These are phyloP conservation scores for Pampusana beccarii DNA, from an alignment of 2,113 vertebrate genomes.

Conservation along the genomic window DNA sequence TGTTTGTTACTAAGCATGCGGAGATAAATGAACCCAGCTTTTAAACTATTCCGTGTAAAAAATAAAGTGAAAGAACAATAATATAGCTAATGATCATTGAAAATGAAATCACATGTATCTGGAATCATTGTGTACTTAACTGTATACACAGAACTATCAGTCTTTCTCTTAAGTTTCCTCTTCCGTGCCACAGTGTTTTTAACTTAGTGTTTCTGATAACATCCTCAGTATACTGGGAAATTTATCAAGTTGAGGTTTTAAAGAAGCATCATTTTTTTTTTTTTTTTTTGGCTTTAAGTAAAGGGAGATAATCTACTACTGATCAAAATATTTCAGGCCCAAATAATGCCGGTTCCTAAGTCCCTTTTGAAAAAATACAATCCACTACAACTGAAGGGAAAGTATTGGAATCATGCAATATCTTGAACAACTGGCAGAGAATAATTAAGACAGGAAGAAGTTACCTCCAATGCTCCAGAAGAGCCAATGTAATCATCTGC, in stretches of 20 bases:
- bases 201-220: not conserved
- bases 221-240: not conserved
- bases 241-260: not conserved
- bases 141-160: not conserved
- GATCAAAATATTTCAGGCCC: not conserved
- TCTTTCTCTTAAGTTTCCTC: not conserved
- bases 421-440: not conserved
- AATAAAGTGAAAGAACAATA: slow-evolving; percentile 3
- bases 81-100: not conserved
- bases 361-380: not conserved
- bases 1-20: not conserved
- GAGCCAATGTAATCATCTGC: not conserved
- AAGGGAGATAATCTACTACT: not conserved
- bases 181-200: not conserved
- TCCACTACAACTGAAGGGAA: not conserved
- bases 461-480: not conserved
- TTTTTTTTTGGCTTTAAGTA: not conserved
- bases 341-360: not conserved
- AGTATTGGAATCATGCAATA: not conserved
- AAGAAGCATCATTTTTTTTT: not conserved
- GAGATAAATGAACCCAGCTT: not conserved
- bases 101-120: slow-evolving; percentile 10
- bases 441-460: not conserved
- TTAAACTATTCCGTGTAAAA: not conserved
- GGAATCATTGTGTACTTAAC: not conserved